These are phyloP conservation scores for Harmothoe impar DNA, from an alignment of 2,888 invertebrate species.

Conservation along the genomic window DNA sequence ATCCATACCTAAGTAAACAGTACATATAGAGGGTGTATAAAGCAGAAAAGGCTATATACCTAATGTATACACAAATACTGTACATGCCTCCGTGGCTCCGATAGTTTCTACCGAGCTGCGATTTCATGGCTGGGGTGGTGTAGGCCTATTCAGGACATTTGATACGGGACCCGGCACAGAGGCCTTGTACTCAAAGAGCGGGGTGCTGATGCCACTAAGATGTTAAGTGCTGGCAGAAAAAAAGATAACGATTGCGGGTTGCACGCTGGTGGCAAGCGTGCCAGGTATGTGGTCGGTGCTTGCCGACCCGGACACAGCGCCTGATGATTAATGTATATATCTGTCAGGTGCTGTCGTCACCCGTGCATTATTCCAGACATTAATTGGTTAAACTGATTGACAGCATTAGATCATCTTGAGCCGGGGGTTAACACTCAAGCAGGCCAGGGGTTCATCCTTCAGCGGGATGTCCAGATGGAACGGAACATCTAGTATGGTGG, in stretches of 20 bases:
- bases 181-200: conserved; percentile 16
- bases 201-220: not conserved
- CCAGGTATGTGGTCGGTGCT: not conserved
- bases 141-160: not conserved
- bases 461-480: too few species aligned
- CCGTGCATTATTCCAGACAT: not conserved
- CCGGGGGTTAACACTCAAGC: too few species aligned
- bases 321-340: not conserved
- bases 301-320: not conserved
- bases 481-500: too few species aligned
- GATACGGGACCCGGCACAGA: not conserved
- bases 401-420: not conserved
- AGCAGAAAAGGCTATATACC: too few species aligned
- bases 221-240: conserved; percentile 35
- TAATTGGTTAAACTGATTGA: not conserved
- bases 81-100: too few species aligned
- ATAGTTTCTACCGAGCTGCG: not conserved
- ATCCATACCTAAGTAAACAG: too few species aligned
- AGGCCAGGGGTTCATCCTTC: too few species aligned
- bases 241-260: conserved; percentile 13
- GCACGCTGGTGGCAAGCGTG: not conserved
- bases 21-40: too few species aligned
- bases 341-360: not conserved
- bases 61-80: too few species aligned
- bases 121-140: not conserved